phyloP scores from a whole-genome alignment of 2,797 vertebrate genomes.

The Lepilemur septentrionalis region DNA sequence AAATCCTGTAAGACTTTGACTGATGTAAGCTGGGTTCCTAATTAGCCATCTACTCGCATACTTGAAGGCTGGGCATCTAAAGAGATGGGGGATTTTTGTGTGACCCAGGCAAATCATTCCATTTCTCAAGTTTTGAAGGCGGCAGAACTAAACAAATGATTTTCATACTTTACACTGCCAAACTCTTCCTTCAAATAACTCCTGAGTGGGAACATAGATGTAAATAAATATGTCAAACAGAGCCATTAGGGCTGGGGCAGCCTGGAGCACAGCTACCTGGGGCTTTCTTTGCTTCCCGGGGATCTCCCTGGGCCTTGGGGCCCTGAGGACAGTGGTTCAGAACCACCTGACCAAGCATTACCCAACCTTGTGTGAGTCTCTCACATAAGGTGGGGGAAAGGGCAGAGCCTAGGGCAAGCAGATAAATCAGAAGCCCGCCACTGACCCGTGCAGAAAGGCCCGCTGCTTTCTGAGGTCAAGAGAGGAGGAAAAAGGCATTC shows the following conservation, averaged over 20 bases:
- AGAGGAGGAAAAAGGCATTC: background rate
- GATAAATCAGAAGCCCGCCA: background rate
- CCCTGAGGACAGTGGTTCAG: background rate
- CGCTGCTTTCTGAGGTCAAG: background rate
- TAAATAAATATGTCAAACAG: background rate
- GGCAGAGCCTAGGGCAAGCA: background rate
- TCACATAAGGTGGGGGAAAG: background rate
- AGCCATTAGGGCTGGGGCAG: fast-evolving
- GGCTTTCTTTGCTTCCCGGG: background rate
- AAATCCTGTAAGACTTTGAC: background rate
- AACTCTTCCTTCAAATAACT: background rate
- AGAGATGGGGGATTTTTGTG: background rate
- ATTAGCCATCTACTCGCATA: background rate
- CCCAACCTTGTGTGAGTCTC: background rate
- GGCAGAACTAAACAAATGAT: background rate
- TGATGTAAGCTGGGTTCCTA: background rate
- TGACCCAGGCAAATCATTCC: background rate
- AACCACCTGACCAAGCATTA: background rate
- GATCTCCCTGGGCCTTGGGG: background rate
- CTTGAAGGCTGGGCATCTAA: background rate
- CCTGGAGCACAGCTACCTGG: background rate
- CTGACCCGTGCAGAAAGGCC: background rate
- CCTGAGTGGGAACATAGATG: background rate
- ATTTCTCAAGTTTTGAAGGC: background rate
- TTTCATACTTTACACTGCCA: background rate